Evolutionary conservation across 1,140 invertebrate genomes (phyloP).

Genomic region (Thereuonema tuberculata): DNA sequence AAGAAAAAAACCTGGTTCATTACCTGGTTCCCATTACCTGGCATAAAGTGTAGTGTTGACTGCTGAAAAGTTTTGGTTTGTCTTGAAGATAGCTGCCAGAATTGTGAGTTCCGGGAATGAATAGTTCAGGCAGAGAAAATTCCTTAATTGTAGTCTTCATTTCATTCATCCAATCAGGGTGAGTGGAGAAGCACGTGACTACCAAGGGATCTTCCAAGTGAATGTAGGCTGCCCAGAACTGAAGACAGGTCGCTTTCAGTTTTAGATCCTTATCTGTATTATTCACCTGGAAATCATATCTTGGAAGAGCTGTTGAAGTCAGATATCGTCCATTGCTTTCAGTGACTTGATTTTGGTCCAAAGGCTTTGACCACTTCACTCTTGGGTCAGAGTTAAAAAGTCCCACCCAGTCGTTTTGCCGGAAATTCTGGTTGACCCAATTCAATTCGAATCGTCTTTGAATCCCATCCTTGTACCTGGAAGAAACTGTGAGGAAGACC

Average conservation of each 20-base stretch:
- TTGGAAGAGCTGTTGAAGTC: conserved; percentile 11
- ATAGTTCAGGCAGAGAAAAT: conserved; percentile 37
- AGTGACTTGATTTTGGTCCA: neutral
- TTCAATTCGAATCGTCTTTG: conserved; percentile 20
- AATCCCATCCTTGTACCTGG: conserved; percentile 1
- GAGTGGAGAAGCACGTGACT: conserved; percentile 33
- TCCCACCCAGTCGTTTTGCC: conserved; percentile 16
- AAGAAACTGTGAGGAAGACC: conserved; percentile 20
- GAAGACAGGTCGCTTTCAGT: conserved; percentile 21
- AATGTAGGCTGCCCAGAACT: conserved; percentile 28
- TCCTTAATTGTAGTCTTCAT: conserved; percentile 28
- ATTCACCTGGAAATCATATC: conserved; percentile 15
- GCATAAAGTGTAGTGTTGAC: no score
- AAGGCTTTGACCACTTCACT: neutral
- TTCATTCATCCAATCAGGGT: conserved; percentile 46
- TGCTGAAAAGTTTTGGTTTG: no score
- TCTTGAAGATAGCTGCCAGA: conserved; percentile 42
- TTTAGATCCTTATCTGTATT: conserved; percentile 10
- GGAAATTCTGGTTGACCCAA: conserved; percentile 13
- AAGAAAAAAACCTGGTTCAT: no score
- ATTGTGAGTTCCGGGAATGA: conserved; percentile 48
- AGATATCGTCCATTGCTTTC: neutral
- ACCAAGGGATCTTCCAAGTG: conserved; percentile 17
- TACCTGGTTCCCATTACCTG: no score
- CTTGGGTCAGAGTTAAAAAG: conserved; percentile 17